Evolutionary conservation across 2,888 invertebrate species (phyloP), one percentile per base, ranked within the genome.

Genomic region (Oligia latruncula): DNA sequence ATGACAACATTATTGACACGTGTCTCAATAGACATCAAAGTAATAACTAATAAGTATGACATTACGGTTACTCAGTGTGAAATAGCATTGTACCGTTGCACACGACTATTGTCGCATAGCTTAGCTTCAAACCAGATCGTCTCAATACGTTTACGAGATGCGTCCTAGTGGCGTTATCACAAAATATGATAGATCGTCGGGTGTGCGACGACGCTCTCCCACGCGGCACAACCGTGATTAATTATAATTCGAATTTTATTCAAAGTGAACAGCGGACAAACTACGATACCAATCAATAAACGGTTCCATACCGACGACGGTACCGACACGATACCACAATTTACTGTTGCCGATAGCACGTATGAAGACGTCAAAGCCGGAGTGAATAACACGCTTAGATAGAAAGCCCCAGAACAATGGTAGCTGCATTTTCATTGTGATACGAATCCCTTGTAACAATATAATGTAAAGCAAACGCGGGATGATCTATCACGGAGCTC

Each of bases 241-340:
- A 96, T 97, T 96, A 97, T 97, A 97, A 97, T 97, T 97, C 96
- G 96, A 96, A 96, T 97, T 96, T 97, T 97, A 97, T 97, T 97
- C 96, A 97, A 97, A 97, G 97, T 95, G 96, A 95, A 96, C 96
- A 96, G 95, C 96, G 95, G 95, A 96, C 96, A 96, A 96, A 96
- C 96, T 93, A 96, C 93, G 96, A 96, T 97, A 97, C 96, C 95
- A 96, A 97, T 97, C 97, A 96, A 96, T 97, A 96, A 97, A 96
- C 96, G 96, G 96, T 97, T 96, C 95, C 95, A 94, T 96, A 97
- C 96, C 95, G 96, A 95, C 95, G 95, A 95, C 95, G 95, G 93
- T 95, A 95, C 95, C 93, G 94, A 95, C 96, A 95, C 93, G 96
- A 95, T 96, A 96, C 96, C 91, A 96, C 96, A 95, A 96, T 96